Evolutionary conservation across 2,888 invertebrate species (phyloP).

Genomic region (Aplocera efformata): DNA sequence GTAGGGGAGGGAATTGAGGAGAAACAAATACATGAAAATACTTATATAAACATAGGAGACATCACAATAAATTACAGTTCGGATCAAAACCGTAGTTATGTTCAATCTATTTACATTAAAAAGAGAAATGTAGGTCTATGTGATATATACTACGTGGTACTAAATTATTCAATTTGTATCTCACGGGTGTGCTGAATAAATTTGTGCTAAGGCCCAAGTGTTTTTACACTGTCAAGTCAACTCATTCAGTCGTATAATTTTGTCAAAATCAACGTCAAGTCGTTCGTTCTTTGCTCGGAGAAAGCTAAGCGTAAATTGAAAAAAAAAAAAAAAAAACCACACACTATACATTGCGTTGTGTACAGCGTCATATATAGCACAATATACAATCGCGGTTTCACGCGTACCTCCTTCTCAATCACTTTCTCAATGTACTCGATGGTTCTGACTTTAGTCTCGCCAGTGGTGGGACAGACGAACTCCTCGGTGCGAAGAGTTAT

Average conservation of each 20-base stretch:
- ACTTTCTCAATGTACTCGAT: constrained; percentile 97
- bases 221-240: constrained; percentile 24
- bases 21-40: constrained; percentile 36
- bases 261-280: constrained; percentile 30
- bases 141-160: constrained; percentile 27
- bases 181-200: constrained; percentile 26
- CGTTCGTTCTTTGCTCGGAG: constrained; percentile 50
- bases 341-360: constrained; percentile 68
- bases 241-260: constrained; percentile 22
- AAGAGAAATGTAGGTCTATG: constrained; percentile 24
- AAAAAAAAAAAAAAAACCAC: constrained; percentile 64
- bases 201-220: constrained; percentile 29
- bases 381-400: constrained; percentile 62
- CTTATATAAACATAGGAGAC: constrained; percentile 31
- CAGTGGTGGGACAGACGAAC: constrained; percentile 91
- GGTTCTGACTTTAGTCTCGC: constrained; percentile 92
- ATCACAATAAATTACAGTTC: constrained; percentile 7
- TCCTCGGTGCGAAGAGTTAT: constrained; percentile 94
- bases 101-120: constrained; percentile 20
- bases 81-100: too few relatives aligned
- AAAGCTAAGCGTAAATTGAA: constrained; percentile 71
- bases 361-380: constrained; percentile 68
- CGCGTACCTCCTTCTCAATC: constrained; percentile 95
- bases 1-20: constrained; percentile 39
- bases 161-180: constrained; percentile 21